A percentile compares a stretch with the other conserved stretches of the same genome.
Evolutionary conservation across 2,113 vertebrate species (phyloP).

Genomic region (Oryzias woworae): DNA sequence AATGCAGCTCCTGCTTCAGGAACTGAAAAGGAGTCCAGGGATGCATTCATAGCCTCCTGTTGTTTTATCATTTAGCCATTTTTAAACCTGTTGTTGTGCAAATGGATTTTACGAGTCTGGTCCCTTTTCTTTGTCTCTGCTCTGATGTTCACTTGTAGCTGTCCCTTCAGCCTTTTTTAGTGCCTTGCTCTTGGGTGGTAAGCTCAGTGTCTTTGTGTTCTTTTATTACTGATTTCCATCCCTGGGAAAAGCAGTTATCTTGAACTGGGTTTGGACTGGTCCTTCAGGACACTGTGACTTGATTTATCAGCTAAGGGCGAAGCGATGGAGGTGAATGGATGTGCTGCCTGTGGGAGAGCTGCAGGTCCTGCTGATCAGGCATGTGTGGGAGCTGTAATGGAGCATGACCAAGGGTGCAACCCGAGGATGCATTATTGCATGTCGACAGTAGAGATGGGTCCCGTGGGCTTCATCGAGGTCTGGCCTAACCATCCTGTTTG

Average conservation of each 20-base stretch:
- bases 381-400: slow-evolving; percentile 46
- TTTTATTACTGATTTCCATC: slow-evolving; percentile 66
- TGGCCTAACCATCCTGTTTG: too few relatives aligned
- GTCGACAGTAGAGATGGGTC: slow-evolving; percentile 8
- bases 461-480: too few relatives aligned
- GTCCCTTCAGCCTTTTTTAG: slow-evolving; percentile 55
- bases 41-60: slow-evolving; percentile 46
- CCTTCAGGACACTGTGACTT: slow-evolving; percentile 60
- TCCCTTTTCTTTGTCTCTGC: slow-evolving; percentile 51
- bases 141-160: slow-evolving; percentile 38
- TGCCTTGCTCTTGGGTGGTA: slow-evolving; percentile 65
- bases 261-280: slow-evolving; percentile 47
- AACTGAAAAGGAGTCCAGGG: slow-evolving; percentile 25
- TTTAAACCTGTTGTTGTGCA: slow-evolving; percentile 68
- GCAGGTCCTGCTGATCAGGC: slow-evolving; percentile 35
- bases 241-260: slow-evolving; percentile 56
- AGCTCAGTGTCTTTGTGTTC: slow-evolving; percentile 63
- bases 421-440: slow-evolving; percentile 11
- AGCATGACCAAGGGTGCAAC: slow-evolving; percentile 37
- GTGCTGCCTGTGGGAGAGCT: slow-evolving; percentile 50
- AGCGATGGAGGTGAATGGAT: slow-evolving; percentile 60
- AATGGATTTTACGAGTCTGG: slow-evolving; percentile 67
- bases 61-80: slow-evolving; percentile 65
- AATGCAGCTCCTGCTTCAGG: slow-evolving; percentile 28
- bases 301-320: slow-evolving; percentile 66